A percentile compares a stretch with the other conserved stretches of the same genome.
Evolutionary conservation across 2,888 invertebrate genomes (phyloP).

Genomic region (Drosophila suboccidentalis): DNA sequence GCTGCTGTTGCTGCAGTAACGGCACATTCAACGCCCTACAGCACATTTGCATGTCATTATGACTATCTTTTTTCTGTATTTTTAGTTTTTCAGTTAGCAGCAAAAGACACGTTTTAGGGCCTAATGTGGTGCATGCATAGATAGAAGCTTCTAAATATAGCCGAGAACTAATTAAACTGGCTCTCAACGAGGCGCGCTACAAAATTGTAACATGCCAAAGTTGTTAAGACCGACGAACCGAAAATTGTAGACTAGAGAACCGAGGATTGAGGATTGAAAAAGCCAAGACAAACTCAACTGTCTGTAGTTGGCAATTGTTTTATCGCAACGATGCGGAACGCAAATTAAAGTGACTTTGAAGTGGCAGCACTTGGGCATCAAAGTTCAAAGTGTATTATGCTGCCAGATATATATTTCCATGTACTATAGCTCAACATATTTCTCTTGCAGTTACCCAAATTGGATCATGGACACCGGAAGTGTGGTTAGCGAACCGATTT

Average conservation of each 20-base stretch:
- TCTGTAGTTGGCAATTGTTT: constrained; percentile 62
- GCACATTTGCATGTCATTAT: constrained; percentile 58
- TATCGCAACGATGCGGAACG: constrained; percentile 66
- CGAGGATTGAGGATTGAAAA: constrained; percentile 5
- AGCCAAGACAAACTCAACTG: constrained; percentile 26
- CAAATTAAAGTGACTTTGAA: constrained; percentile 66
- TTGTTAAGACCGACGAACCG: constrained; percentile 63
- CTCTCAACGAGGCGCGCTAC: constrained; percentile 37
- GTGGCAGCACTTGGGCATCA: constrained; percentile 33
- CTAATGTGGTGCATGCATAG: constrained; percentile 3
- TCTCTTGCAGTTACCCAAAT: constrained; percentile 6
- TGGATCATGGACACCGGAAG: constrained; percentile 83
- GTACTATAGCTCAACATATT: neutral
- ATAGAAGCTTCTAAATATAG: constrained; percentile 30
- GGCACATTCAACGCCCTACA: constrained; percentile 31
- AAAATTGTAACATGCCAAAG: constrained; percentile 63
- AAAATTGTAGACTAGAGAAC: constrained; percentile 45
- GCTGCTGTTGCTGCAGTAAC: constrained; percentile 34
- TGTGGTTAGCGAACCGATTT: constrained; percentile 85
- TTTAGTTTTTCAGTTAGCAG: constrained; percentile 4
- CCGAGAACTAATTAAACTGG: constrained; percentile 52
- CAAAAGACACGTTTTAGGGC: constrained; percentile 21
- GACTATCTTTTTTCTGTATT: constrained; percentile 6
- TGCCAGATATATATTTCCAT: neutral
- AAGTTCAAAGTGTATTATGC: constrained; percentile 39